Base-by-base conservation (phyloP, 2,797 vertebrate genomes). In the Pogonophryne albipinna region DNA sequence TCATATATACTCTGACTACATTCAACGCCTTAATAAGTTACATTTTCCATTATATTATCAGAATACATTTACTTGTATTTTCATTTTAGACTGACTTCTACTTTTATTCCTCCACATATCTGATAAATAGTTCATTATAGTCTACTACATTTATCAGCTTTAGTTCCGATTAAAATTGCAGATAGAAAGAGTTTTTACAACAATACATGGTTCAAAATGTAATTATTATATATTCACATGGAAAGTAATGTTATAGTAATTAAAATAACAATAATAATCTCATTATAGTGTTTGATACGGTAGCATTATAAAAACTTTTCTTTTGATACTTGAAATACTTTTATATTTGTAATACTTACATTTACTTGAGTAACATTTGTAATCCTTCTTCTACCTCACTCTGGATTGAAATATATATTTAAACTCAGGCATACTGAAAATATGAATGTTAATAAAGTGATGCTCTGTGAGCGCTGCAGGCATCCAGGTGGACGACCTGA, bases 401-500 rank as follows among this genome's bases (percentile, higher is more conserved):
- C 27, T 56, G 5, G 20, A 53, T 53, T 27, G 14, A 0, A 20
- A 23, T 27, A 27, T 3, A 14, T 31, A 6, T 53, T 38, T 38
- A 38, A 38, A 38, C 34, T 9, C 34, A 9, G 34, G 34, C 34
- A 38, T 2, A 38, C 34, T 38, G 34, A 38, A 15, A 27, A 31
- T 31, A 13, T 27, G 52, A 23, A 13, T 23, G 46, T 12, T 10
- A 41, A 58, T 19, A 10, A 19, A 19, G 5, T 19, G 34, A 19
- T 58, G 19, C 7, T 1, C 41, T 58, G 34, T 19, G 56, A 0
- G 6, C 17, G 68, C 78, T 84, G 1, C 77, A 93, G 95, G 95
- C 67, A 89, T 96, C 66, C 4, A 4, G 20, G 93, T 94, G 90
- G 93, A 96, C n/a, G 87, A 91, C 0, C 47, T 94, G 63, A 72